Evolutionary conservation across 2,113 vertebrate species (phyloP), one percentile per base, ranked within the genome.

Genomic region (Heliornis fulica): DNA sequence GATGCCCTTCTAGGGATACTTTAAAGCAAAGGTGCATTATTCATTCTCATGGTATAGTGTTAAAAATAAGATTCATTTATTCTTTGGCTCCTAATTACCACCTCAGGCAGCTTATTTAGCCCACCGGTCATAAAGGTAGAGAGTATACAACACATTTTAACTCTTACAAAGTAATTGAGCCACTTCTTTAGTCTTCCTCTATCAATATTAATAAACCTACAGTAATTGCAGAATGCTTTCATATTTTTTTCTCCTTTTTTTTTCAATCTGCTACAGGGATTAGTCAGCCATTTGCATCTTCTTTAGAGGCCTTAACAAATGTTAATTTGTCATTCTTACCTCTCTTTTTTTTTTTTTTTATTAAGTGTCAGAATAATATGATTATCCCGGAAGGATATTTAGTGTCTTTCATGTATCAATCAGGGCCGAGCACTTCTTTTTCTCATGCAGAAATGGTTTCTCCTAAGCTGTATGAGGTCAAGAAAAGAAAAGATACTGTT

Each of bases 401-500:
- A 91, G 56, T 59, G 34, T 71, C 95, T 97, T 97, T 97, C 84
- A 92, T 94, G 81, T 93, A 84, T 94, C 94, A 89, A 16, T 91
- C 95, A 96, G 32, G n/a, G 22, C 63, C 74, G 46, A 86, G 63
- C 23, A 94, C 65, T 93, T 76, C 53, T 31, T 85, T 95, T 93
- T 90, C 75, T 93, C 43, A 80, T 93, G 65, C 79, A 57, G 53
- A 77, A 41, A 18, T 64, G 43, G 32, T 87, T 91, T 86, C 72
- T 86, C 10, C 45, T 54, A 48, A 82, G 15, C 51, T 92, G 7
- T 59, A 72, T 40, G 50, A 71, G 63, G 83, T 95, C 48, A 84
- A 71, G 83, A 92, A 79, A 69, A 43, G 32, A 91, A 32, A 80
- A 74, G 41, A 57, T 28, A 45, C 1, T 71, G 32, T 56, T 63